These are phyloP conservation scores for Muscicapa adusta DNA, from an alignment of 2,113 vertebrate species.

Conservation along the genomic window DNA sequence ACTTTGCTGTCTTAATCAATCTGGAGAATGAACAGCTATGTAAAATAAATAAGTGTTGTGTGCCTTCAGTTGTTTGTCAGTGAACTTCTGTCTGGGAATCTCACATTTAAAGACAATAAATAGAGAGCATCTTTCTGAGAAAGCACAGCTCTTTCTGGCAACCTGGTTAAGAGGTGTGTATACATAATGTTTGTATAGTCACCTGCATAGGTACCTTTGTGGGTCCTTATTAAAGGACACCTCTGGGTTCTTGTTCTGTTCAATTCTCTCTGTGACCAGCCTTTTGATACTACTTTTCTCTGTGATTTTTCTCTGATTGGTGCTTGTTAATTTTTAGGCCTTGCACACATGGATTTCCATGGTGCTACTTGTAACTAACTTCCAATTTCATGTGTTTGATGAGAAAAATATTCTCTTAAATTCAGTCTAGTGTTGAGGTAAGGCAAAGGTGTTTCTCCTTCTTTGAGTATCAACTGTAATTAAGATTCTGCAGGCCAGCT, in stretches of 20 bases:
- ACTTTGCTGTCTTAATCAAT: not conserved
- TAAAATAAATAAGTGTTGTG: not conserved
- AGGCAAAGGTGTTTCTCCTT: not conserved
- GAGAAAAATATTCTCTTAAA: not conserved
- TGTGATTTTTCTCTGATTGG: not conserved
- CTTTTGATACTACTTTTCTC: not conserved
- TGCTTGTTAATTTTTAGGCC: not conserved
- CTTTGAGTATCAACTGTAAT: not conserved
- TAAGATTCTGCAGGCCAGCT: not conserved
- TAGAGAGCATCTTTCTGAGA: not conserved
- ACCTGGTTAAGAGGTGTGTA: not conserved
- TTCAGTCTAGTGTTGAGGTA: not conserved
- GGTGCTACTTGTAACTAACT: not conserved
- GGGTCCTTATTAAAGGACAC: not conserved
- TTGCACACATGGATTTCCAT: not conserved
- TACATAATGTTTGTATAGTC: not conserved
- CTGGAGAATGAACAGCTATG: not conserved
- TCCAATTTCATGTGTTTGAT: not conserved
- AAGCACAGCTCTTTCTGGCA: not conserved
- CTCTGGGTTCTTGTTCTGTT: not conserved
- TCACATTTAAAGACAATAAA: not conserved
- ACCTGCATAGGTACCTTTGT: not conserved
- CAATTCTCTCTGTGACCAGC: not conserved
- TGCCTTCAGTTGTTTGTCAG: not conserved
- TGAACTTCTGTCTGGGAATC: not conserved